Evolutionary conservation across 2,888 invertebrate genomes (phyloP), one percentile per base, ranked within the genome.

Genomic region (Leptinotarsa rubiginosa): DNA sequence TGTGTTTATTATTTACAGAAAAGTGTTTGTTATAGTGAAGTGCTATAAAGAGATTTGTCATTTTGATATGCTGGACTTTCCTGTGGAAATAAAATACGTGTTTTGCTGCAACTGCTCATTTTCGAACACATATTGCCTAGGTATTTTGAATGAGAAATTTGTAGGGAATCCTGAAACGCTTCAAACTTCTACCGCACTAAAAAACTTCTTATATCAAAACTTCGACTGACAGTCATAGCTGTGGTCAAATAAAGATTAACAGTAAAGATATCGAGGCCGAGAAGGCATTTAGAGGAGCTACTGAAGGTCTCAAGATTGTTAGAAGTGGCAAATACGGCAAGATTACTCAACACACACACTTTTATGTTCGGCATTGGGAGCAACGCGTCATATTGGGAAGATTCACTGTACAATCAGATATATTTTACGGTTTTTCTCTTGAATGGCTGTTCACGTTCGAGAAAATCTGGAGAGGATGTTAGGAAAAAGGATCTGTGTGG

Each of bases 331-430:
- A 80, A 80, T 79, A 75, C 66, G 54, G 59, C 77, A 76, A 65
- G 77, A 81, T 81, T 82, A 82, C 81, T 80, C 80, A 78, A 22
- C 81, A 81, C 81, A 82, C 80, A 78, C 81, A 81, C 81, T 81
- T 82, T 82, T 81, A 81, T 69, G 79, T 82, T 82, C 76, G 75
- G 77, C 78, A 81, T 78, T 79, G 78, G 65, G 65, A 71, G 65
- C 59, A 73, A 73, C 52, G 75, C 69, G 69, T 71, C 69, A 75
- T 77, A 75, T 77, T 72, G 75, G 69, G 18, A 56, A 69, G 59
- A 69, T 66, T 71, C 69, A 69, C 49, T 54, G 67, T 54, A 72
- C 74, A 76, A 74, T 76, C 74, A 67, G 76, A 71, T 77, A 75
- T 77, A 69, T 71, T 70, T 73, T 69, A 74, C 68, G 69, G 49